A percentile compares a stretch with the other conserved stretches of the same genome.
Evolutionary conservation across 2,113 vertebrate genomes (phyloP).

Genomic region (Hippocampus zosterae): DNA sequence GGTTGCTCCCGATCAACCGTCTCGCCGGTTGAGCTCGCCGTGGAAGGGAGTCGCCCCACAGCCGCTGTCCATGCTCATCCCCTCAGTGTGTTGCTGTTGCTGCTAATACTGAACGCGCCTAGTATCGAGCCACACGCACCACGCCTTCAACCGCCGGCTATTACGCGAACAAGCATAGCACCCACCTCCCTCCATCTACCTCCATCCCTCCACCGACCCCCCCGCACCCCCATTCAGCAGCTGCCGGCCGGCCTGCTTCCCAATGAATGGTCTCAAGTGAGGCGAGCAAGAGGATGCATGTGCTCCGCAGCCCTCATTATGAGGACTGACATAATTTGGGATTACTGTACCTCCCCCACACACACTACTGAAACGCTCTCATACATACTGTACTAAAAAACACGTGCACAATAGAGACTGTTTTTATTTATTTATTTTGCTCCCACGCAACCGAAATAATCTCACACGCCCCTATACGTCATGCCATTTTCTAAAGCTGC

Average conservation of each 20-base stretch:
- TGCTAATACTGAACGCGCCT: conserved; percentile 49
- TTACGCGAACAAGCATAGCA: conserved; percentile 63
- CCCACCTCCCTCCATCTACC: conserved; percentile 22
- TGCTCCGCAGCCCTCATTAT: conserved; percentile 12
- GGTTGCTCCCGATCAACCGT: conserved; percentile 42
- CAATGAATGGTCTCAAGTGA: conserved; percentile 12
- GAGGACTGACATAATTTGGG: neutral
- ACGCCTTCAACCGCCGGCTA: conserved; percentile 72
- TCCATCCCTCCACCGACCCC: conserved; percentile 14
- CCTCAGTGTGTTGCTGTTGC: conserved; percentile 35
- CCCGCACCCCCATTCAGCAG: conserved; percentile 44
- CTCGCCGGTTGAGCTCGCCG: conserved; percentile 26
- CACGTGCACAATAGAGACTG: no score
- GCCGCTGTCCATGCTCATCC: conserved; percentile 51
- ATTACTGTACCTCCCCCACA: neutral
- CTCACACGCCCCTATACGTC: no score
- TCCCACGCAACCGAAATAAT: no score
- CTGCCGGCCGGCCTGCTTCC: conserved; percentile 58
- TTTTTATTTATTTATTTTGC: no score
- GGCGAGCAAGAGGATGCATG: conserved; percentile 16
- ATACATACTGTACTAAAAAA: neutral
- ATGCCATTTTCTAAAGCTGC: no score
- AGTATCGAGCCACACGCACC: conserved; percentile 60
- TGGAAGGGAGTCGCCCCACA: conserved; percentile 43
- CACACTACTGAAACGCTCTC: neutral